phyloP scores from a whole-genome alignment of 92 coral and sea anemone species.

The Porites rus region DNA sequence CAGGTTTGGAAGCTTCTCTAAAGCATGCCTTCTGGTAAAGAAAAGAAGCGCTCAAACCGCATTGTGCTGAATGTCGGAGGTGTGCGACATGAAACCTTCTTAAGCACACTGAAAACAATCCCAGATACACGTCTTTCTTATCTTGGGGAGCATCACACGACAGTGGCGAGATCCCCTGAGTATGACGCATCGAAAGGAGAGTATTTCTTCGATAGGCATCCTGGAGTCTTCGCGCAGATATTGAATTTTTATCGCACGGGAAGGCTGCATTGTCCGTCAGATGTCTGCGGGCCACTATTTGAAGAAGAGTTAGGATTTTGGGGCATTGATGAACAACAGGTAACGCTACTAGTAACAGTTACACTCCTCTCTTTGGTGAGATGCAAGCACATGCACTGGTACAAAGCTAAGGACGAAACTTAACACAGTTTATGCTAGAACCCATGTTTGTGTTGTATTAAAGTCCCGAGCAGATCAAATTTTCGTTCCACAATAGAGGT shows the following conservation, averaged over 20 bases:
- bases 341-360: constrained; percentile 9
- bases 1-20: neutral
- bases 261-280: constrained; percentile 92
- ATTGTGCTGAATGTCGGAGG: constrained; percentile 95
- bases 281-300: constrained; percentile 94
- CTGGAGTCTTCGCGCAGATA: constrained; percentile 93
- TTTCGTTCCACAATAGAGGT: no score
- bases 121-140: constrained; percentile 94
- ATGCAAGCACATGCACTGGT: neutral
- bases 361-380: neutral
- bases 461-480: no score
- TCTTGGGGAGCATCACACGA: constrained; percentile 88
- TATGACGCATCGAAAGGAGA: constrained; percentile 81
- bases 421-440: no score
- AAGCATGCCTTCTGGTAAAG: constrained; percentile 71
- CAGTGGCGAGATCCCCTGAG: constrained; percentile 77
- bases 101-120: constrained; percentile 87
- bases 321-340: constrained; percentile 97
- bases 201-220: constrained; percentile 97
- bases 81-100: constrained; percentile 88
- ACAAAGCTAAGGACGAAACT: neutral
- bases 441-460: no score
- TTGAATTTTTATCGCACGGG: constrained; percentile 97
- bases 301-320: constrained; percentile 94
- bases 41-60: constrained; percentile 79